Evolutionary conservation across 2,888 invertebrate genomes (phyloP), one percentile per base, ranked within the genome.

Genomic region (Temnothorax ravouxi): DNA sequence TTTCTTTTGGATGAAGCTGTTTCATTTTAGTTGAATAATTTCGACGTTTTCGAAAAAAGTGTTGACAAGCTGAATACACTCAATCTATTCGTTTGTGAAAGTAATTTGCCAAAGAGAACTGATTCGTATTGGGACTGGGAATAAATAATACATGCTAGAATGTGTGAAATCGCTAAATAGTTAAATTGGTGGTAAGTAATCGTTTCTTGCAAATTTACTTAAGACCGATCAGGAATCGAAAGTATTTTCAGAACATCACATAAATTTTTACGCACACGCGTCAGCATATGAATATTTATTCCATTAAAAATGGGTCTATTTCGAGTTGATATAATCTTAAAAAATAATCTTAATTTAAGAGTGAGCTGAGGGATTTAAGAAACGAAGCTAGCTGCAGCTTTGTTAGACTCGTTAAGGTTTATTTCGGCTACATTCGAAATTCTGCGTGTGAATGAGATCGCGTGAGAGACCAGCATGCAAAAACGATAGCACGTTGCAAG

Each of bases 401-500:
- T 29, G 29, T 29, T 69, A 38, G 34, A 61, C 18, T 47, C 25
- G 9, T 59, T 79, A 29, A 59, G 38, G 50, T 69, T 79, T 69
- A 69, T 79, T 79, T 59, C 34, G 11, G 11, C 6, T 79, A 59
- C 69, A 79, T 47, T 69, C 38, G 69, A 69, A 50, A 34, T 77
- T 29, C 21, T 77, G 54, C 44, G 44, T 67, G 47, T 79, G 25
- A 69, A 79, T 50, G 79, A 79, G 79, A 79, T 79, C 47, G 11
- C 25, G 18, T 59, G 79, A 79, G 13, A 79, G 8, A 79, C 38
- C 34, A 59, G 25, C 59, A 79, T 69, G 69, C 79, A 59, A 69
- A 80, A 67, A n/a, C n/a, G 18, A 79, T 44, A 79, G 59, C 18
- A 69, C 76, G 75, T 86, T 84, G 83, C 75, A 86, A 88, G 84